Base-by-base conservation (phyloP, 2,888 invertebrate species). In the Epirrita christyi region DNA sequence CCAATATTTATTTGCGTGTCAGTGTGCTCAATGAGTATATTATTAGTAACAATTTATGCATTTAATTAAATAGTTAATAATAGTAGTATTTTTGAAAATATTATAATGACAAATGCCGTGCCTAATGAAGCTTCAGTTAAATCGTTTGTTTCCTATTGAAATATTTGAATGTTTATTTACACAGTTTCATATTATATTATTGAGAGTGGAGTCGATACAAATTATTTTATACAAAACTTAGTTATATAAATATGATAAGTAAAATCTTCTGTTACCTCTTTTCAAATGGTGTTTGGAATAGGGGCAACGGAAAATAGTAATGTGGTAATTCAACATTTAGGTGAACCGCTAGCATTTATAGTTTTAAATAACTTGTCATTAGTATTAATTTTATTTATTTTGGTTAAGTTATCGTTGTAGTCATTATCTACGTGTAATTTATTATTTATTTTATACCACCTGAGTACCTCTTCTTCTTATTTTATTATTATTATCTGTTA, bases 311-410 rank as follows among this genome's bases (percentile, higher is more conserved):
- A 92, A 91, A 90, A 89, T 88, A 90, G 88, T 88, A 67, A 78
- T 70, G 80, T 84, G 81, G 82, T 86, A 79, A 80, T 81, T 78
- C 82, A 84, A 80, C 80, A 76, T 76, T 80, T 88, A 88, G 86
- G 83, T 85, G 85, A 88, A 86, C 88, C 89, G 90, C 85, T 91
- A 91, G 92, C 67, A 76, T 72, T 68, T 78, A 75, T 88, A 88
- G 80, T 85, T 88, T 88, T 85, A 87, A 86, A 80, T 91, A 88
- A 91, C 92, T 92, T 90, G 92, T 92, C 92, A 92, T 90, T 92
- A 92, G 92, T 86, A 81, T 88, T 91, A 91, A 85, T 86, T 85
- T 83, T 89, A 90, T 92, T 92, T 89, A 88, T 91, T 88, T 75
- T 89, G 88, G 78, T 77, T 87, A 85, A 86, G 86, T 73, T 75